phyloP scores from a whole-genome alignment of 2,888 invertebrate genomes.

The Eumerus sabulonum region DNA sequence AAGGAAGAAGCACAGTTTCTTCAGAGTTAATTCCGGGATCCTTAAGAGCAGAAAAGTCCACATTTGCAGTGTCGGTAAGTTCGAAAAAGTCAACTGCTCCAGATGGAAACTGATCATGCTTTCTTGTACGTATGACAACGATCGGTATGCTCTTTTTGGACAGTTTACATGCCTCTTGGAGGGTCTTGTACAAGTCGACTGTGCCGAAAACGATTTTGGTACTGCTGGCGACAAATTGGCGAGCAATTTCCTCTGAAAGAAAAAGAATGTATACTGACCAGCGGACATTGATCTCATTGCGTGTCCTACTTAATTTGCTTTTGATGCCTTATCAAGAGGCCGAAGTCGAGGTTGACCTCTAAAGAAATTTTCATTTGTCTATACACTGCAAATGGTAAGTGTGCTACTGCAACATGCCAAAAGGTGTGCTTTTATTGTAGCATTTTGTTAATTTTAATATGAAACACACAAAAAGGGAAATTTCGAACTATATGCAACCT shows the following conservation, averaged over 20 bases:
- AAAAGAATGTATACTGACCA: background rate
- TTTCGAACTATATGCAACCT: too few species aligned
- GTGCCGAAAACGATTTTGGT: conserved; percentile 84
- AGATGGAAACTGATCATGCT: conserved; percentile 80
- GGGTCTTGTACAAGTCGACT: conserved; percentile 80
- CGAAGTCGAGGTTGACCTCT: too few species aligned
- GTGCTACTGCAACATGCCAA: too few species aligned
- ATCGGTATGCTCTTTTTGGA: conserved; percentile 80
- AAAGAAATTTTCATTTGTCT: too few species aligned
- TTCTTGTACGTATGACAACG: conserved; percentile 80
- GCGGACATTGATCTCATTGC: too few species aligned
- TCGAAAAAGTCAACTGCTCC: conserved; percentile 83
- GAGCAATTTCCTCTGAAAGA: conserved; percentile 85
- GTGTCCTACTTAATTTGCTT: too few species aligned
- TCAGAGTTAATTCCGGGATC: conserved; percentile 79
- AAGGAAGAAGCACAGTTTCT: conserved; percentile 86
- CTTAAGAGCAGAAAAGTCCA: conserved; percentile 80
- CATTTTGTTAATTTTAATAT: too few species aligned
- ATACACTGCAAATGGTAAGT: too few species aligned
- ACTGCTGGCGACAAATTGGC: conserved; percentile 83
- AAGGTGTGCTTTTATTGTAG: too few species aligned
- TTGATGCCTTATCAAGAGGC: too few species aligned
- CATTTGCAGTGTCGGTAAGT: conserved; percentile 79
- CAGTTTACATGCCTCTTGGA: conserved; percentile 79
- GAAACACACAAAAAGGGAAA: too few species aligned